These are phyloP conservation scores for Parochlus steinenii DNA, from an alignment of 2,888 invertebrate species.

Conservation along the genomic window DNA sequence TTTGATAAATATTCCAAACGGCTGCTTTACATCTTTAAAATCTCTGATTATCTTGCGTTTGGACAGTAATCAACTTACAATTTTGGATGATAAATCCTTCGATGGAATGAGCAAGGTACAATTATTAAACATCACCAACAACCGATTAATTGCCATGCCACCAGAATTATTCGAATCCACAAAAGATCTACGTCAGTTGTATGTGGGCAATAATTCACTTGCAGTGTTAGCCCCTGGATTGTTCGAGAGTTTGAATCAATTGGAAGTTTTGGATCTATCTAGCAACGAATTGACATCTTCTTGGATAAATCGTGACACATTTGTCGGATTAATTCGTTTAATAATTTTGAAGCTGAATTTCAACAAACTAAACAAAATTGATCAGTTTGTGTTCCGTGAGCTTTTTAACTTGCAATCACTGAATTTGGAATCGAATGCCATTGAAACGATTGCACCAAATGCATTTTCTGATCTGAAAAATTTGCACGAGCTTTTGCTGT, in stretches of 20 bases:
- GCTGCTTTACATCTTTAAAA: slow-evolving; percentile 50
- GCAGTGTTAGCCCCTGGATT: slow-evolving; percentile 58
- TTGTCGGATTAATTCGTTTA: slow-evolving; percentile 53
- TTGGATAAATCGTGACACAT: slow-evolving; percentile 62
- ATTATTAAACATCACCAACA: slow-evolving; percentile 61
- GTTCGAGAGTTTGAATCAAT: slow-evolving; percentile 52
- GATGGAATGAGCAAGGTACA: slow-evolving; percentile 50
- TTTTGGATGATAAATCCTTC: slow-evolving; percentile 57
- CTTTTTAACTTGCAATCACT: slow-evolving; percentile 57
- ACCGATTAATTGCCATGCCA: slow-evolving; percentile 58
- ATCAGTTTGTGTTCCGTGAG: slow-evolving; percentile 54
- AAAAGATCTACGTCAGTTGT: slow-evolving; percentile 51
- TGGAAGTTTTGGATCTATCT: slow-evolving; percentile 56
- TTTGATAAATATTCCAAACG: slow-evolving; percentile 50
- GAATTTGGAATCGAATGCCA: slow-evolving; percentile 53
- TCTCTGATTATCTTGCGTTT: slow-evolving; percentile 51
- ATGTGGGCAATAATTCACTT: slow-evolving; percentile 61
- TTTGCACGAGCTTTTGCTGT: slow-evolving; percentile 56
- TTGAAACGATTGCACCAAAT: slow-evolving; percentile 50
- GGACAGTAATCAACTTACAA: slow-evolving; percentile 58
- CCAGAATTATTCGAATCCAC: slow-evolving; percentile 60
- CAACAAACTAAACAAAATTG: slow-evolving; percentile 55
- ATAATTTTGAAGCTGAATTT: slow-evolving; percentile 57
- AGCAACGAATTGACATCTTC: slow-evolving; percentile 58
- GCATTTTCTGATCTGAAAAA: slow-evolving; percentile 61